Percentiles rank a stretch among this genome's conserved stretches.
phyloP scores from a whole-genome alignment of 2,113 vertebrate species.

The Pogona vitticeps region DNA sequence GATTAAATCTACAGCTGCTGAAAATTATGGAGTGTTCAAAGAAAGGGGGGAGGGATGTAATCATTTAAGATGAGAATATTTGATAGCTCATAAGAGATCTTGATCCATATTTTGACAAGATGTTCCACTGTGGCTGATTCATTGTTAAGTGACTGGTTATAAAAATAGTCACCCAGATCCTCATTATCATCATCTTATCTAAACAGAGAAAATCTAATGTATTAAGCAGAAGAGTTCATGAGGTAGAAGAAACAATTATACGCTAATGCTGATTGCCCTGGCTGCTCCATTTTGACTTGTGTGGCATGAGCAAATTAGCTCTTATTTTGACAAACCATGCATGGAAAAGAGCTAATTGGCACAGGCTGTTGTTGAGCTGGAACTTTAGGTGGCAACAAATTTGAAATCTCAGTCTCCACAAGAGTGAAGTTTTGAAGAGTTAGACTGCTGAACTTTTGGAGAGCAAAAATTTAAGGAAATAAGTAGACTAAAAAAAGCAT shows the following conservation, averaged over 20 bases:
- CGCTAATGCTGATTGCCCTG: background rate
- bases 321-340: background rate
- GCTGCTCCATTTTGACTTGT: slow-evolving; percentile 5
- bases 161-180: slow-evolving; percentile 2
- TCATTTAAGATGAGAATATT: background rate
- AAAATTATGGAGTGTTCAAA: background rate
- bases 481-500: background rate
- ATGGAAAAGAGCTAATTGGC: slow-evolving; percentile 8
- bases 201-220: background rate
- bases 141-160: background rate
- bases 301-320: slow-evolving; percentile 12
- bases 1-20: background rate
- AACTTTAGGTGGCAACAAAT: background rate
- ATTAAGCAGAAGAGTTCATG: slow-evolving; percentile 9
- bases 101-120: background rate
- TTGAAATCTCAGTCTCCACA: background rate
- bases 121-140: background rate
- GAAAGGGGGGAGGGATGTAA: background rate
- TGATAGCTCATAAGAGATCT: background rate
- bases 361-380: background rate
- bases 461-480: background rate
- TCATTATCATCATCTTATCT: slow-evolving; percentile 4
- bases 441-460: background rate
- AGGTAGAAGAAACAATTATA: background rate
- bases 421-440: background rate